A percentile compares a stretch with the other conserved stretches of the same genome.
These are phyloP conservation scores for Sialia sialis DNA, from an alignment of 2,113 vertebrate genomes.

Conservation along the genomic window DNA sequence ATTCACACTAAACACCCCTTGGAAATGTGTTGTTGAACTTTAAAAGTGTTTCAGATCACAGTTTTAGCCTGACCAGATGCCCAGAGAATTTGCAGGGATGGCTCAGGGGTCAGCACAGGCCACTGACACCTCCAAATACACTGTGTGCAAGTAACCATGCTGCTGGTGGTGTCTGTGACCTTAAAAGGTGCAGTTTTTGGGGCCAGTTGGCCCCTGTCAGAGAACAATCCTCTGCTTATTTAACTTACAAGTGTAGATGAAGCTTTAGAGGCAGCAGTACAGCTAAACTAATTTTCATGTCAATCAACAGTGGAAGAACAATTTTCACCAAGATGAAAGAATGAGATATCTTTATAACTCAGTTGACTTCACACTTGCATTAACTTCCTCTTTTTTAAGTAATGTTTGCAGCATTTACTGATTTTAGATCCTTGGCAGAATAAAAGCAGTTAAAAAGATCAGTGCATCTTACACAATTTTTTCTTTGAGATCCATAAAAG, in stretches of 20 bases:
- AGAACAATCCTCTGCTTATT: neutral
- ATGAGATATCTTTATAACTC: neutral
- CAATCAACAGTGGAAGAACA: neutral
- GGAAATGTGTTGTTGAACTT: neutral
- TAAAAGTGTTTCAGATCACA: neutral
- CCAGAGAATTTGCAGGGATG: neutral
- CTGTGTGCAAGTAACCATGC: accelerated
- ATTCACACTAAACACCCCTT: neutral
- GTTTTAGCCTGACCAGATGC: neutral
- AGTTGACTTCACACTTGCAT: neutral
- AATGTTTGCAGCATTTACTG: neutral
- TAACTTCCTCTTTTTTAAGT: neutral
- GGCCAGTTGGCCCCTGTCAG: neutral
- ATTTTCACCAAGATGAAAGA: neutral
- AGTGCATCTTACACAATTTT: neutral
- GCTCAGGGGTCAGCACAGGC: neutral
- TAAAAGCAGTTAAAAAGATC: neutral
- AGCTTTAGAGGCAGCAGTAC: neutral
- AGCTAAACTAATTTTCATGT: neutral
- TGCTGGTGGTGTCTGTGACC: neutral
- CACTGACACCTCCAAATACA: accelerated
- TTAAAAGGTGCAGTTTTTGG: neutral
- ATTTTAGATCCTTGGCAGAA: neutral
- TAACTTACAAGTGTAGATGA: neutral
- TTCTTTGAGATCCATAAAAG: neutral